These are phyloP conservation scores for Epinephelus awoara DNA, from an alignment of 2,797 vertebrate genomes.

Conservation along the genomic window DNA sequence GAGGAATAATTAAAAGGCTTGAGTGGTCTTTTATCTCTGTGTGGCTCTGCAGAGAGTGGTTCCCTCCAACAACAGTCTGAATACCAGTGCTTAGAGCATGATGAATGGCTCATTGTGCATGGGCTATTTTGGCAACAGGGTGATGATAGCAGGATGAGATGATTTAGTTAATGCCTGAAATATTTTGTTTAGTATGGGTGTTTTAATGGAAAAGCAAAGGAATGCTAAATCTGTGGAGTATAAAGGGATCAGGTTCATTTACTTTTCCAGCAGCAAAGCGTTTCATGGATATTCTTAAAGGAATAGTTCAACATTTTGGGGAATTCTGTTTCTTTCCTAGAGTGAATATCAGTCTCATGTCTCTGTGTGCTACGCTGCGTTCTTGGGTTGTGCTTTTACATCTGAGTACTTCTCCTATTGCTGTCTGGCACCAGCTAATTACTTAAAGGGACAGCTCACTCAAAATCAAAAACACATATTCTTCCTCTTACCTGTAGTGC, in stretches of 20 bases:
- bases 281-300: not conserved
- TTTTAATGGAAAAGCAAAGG: constrained; percentile 23
- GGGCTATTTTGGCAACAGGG: constrained; percentile 65
- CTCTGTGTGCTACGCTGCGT: not conserved
- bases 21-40: constrained; percentile 62
- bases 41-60: constrained; percentile 39
- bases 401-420: no score
- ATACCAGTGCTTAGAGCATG: constrained; percentile 48
- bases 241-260: not conserved
- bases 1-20: constrained; percentile 70
- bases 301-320: not conserved
- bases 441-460: no score
- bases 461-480: no score
- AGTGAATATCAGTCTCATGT: not conserved
- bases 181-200: constrained; percentile 8
- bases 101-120: constrained; percentile 71
- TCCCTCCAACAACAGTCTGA: constrained; percentile 45
- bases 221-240: constrained; percentile 9
- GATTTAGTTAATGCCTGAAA: constrained; percentile 46
- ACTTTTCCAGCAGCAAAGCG: not conserved
- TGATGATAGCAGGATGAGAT: constrained; percentile 56
- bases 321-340: not conserved
- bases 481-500: no score
- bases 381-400: no score
- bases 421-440: no score